Evolutionary conservation across 2,888 invertebrate genomes (phyloP), one percentile per base, ranked within the genome.

Genomic region (Pheosia gnoma): DNA sequence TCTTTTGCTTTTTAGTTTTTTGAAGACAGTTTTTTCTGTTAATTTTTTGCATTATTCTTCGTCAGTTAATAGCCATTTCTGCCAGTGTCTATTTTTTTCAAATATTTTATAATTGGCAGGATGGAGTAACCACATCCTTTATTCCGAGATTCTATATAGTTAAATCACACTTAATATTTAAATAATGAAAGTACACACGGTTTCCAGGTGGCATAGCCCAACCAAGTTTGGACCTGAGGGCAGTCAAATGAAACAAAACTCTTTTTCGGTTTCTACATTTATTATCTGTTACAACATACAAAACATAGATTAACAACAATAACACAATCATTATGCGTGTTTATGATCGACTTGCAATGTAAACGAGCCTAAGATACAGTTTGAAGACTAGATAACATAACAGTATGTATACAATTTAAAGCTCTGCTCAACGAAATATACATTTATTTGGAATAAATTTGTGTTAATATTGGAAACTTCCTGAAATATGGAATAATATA

Each of bases 261-360:
- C 3, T 58, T 58, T n/a, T n/a, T n/a, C n/a, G 59, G 64, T 65
- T 59, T 78, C 84, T 86, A 84, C 85, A 76, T 87, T 81, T 84
- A 84, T 84, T 83, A 77, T 79, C 78, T 81, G 77, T 78, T 77
- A 85, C 85, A 86, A 87, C 83, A 87, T 85, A 85, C 80, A 86
- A 86, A 87, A 87, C 85, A 83, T 83, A 79, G 61, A 83, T 72
- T 80, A 86, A 86, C 85, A 87, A 84, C 81, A 78, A 82, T 82
- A 78, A 13, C 76, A 76, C 72, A 71, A 59, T 60, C 66, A 61
- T 53, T 63, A 60, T 57, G n/a, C 43, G 55, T 57, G 58, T 10
- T 60, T 39, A 62, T 54, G 59, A 55, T 60, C 11, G 41, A 58
- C 59, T 53, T 37, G 11, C 57, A 60, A 62, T 60, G 62, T 58